Conservation (phyloP, 2,888 invertebrate genomes). For the Drepana falcataria region DNA sequence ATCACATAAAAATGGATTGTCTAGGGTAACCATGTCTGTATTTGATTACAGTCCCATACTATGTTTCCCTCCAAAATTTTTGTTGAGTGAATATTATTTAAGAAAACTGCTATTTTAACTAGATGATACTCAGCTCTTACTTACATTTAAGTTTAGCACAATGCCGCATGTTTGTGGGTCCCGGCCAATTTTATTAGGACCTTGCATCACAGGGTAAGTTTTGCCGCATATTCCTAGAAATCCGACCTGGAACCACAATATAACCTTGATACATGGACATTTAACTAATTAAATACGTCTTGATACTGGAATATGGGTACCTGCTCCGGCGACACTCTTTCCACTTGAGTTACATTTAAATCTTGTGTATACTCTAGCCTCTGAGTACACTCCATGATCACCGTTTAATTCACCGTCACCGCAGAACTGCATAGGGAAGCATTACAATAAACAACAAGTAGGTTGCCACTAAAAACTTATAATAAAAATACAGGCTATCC, state of each 20-base stretch:
- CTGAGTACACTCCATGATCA: conserved; percentile 61
- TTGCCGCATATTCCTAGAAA: conserved; percentile 62
- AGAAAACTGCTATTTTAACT: too few species aligned
- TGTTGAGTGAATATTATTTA: too few species aligned
- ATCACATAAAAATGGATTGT: too few species aligned
- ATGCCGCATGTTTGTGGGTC: conserved; percentile 60
- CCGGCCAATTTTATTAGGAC: conserved; percentile 67
- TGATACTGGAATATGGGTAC: conserved; percentile 20
- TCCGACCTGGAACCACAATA: conserved; percentile 50
- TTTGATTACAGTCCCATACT: too few species aligned
- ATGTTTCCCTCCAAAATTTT: too few species aligned
- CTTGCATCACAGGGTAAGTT: conserved; percentile 55
- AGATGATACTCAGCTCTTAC: conserved; percentile 13
- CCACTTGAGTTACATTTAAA: conserved; percentile 29
- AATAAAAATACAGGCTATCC: too few species aligned
- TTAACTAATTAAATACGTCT: too few species aligned
- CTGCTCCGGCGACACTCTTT: conserved; percentile 51
- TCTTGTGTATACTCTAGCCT: conserved; percentile 59
- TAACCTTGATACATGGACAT: neutral
- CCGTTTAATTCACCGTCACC: too few species aligned
- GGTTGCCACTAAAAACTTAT: too few species aligned
- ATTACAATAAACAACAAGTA: too few species aligned
- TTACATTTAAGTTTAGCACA: conserved; percentile 58
- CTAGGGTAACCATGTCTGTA: too few species aligned
- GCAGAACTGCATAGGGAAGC: too few species aligned